Conservation (phyloP, 2,113 vertebrate species). For the Cervus canadensis region DNA sequence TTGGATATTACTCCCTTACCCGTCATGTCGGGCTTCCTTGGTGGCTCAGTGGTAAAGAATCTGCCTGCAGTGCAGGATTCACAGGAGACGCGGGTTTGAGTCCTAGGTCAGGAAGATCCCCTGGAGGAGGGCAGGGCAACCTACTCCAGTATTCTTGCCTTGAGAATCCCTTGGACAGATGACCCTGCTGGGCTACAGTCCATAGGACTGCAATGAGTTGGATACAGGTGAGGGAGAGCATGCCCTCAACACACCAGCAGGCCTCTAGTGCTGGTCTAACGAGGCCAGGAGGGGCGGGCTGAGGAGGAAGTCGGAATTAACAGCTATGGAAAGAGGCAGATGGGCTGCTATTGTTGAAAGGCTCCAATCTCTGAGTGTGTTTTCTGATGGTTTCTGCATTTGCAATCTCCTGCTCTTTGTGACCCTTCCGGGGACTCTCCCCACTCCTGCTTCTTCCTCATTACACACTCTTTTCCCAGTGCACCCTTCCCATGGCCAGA, state of each 20-base stretch:
- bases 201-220: background rate
- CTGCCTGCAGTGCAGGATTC: no score
- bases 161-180: background rate
- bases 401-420: background rate
- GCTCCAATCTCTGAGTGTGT: background rate
- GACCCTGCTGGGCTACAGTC: background rate
- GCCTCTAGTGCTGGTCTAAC: background rate
- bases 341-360: background rate
- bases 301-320: slow-evolving; percentile 15
- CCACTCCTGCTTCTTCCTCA: background rate
- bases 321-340: background rate
- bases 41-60: background rate
- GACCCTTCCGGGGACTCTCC: background rate
- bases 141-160: background rate
- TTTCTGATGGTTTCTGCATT: background rate
- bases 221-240: background rate
- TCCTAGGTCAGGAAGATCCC: no score
- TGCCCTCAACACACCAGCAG: background rate
- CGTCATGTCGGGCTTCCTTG: background rate
- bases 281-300: background rate
- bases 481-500: background rate
- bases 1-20: background rate
- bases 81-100: no score
- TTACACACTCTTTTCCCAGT: background rate
- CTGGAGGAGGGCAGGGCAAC: background rate